These are phyloP conservation scores for Notechis scutatus DNA, from an alignment of 2,113 vertebrate species.

Conservation along the genomic window DNA sequence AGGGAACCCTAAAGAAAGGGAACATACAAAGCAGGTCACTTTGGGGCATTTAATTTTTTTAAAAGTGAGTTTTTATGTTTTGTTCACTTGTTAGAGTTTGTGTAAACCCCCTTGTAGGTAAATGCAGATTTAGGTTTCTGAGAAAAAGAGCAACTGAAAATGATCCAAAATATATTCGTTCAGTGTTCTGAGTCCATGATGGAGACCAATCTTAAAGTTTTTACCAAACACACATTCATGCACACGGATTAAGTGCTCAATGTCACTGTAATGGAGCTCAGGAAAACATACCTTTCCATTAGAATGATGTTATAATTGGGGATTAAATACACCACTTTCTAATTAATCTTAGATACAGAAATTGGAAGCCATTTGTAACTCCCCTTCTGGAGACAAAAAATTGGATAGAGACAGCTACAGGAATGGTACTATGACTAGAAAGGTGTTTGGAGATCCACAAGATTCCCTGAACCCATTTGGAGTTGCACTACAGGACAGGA, in stretches of 20 bases:
- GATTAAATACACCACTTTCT: too few species aligned
- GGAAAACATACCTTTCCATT: too few species aligned
- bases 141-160: background rate
- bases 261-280: too few species aligned
- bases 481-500: too few species aligned
- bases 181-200: background rate
- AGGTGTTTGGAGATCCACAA: too few species aligned
- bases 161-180: background rate
- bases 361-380: background rate
- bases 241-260: too few species aligned
- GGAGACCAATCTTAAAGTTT: too few species aligned
- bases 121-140: background rate
- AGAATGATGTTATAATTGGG: too few species aligned
- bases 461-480: too few species aligned
- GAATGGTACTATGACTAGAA: background rate
- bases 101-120: background rate
- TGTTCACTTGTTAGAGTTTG: background rate
- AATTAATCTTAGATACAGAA: too few species aligned
- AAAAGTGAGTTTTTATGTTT: background rate
- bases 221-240: too few species aligned
- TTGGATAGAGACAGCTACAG: background rate
- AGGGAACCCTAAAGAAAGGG: background rate
- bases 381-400: background rate
- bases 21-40: background rate
- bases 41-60: background rate